Percentiles rank a stretch among this genome's conserved stretches.
Evolutionary conservation across 2,888 invertebrate genomes (phyloP).

Genomic region (Caprella mutica): DNA sequence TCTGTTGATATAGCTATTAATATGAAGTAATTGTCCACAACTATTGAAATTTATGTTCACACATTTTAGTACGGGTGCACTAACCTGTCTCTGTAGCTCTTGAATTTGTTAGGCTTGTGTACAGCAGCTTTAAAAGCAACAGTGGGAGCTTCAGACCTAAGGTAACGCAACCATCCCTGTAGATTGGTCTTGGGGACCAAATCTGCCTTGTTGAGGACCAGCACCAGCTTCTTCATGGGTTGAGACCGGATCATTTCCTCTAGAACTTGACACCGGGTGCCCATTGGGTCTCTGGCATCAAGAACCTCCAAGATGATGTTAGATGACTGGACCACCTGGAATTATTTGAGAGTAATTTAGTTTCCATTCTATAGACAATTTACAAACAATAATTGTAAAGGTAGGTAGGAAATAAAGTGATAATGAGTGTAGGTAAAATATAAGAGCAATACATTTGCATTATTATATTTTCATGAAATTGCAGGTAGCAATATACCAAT

Average conservation of each 20-base stretch:
- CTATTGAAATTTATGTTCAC: too few relatives aligned
- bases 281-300: conserved; percentile 88
- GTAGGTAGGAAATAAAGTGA: background rate
- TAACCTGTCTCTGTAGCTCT: too few relatives aligned
- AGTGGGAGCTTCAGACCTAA: conserved; percentile 58
- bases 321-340: conserved; percentile 69
- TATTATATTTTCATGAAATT: too few relatives aligned
- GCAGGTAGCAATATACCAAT: too few relatives aligned
- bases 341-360: background rate
- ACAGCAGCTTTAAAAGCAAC: conserved; percentile 64
- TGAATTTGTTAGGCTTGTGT: too few relatives aligned
- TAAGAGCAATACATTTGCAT: too few relatives aligned
- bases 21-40: too few relatives aligned
- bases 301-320: conserved; percentile 90
- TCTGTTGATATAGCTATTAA: too few relatives aligned
- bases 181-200: conserved; percentile 82
- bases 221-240: conserved; percentile 73
- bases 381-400: background rate
- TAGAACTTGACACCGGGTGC: conserved; percentile 65
- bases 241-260: conserved; percentile 70
- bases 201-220: conserved; percentile 95
- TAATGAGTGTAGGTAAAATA: too few relatives aligned
- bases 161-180: conserved; percentile 50
- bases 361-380: background rate
- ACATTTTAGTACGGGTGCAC: too few relatives aligned